Evolutionary conservation across 2,797 vertebrate genomes (phyloP).

Genomic region (Eulemur albifrons): DNA sequence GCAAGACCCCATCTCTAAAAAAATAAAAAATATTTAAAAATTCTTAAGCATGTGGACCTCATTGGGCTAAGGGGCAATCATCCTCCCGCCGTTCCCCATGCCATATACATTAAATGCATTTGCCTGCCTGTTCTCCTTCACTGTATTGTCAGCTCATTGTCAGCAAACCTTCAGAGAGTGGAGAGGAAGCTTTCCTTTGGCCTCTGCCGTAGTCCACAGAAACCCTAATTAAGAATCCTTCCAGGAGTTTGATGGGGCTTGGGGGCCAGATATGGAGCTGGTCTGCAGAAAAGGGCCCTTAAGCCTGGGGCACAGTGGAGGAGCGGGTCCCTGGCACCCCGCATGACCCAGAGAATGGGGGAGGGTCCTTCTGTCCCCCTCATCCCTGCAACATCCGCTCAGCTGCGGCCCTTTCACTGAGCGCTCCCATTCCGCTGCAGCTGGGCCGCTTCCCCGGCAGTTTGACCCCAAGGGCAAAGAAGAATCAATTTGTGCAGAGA

Average conservation of each 20-base stretch:
- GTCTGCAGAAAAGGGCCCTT: neutral
- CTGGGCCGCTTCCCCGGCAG: neutral
- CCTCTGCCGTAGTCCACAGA: neutral
- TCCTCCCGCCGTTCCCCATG: neutral
- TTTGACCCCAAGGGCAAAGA: conserved; percentile 66
- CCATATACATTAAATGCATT: neutral
- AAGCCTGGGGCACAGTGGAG: neutral
- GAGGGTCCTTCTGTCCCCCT: neutral
- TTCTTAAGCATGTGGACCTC: neutral
- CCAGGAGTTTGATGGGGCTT: neutral
- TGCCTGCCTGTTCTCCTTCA: neutral
- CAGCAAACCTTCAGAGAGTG: neutral
- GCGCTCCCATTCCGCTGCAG: neutral
- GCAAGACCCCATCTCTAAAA: neutral
- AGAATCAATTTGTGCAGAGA: conserved; percentile 73
- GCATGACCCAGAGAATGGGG: neutral
- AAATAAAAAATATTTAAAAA: neutral
- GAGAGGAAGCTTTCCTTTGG: neutral
- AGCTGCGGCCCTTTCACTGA: neutral
- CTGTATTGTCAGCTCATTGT: neutral
- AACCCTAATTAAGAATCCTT: neutral
- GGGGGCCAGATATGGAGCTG: neutral
- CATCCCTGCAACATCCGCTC: neutral
- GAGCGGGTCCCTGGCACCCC: neutral
- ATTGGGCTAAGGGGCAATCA: neutral